Evolutionary conservation across 2,797 vertebrate genomes (phyloP), one percentile per base, ranked within the genome.

Genomic region (Tolypeutes matacus): DNA sequence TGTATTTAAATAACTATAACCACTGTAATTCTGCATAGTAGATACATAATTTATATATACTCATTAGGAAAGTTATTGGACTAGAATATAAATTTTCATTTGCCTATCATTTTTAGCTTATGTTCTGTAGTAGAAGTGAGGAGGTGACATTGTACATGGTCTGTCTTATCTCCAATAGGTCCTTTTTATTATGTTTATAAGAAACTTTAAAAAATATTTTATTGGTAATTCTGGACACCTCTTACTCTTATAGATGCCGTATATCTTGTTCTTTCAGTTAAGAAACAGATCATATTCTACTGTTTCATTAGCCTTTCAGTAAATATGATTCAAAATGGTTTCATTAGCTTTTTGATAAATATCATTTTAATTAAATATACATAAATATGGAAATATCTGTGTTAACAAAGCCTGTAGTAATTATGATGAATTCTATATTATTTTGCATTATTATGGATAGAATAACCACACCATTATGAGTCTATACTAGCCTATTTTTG

Each of bases 281-380:
- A 93, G 77, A 94, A 93, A 86, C 70, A 93, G 84, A 69, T 93
- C 65, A 15, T 82, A 62, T 95, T 96, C 80, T 91, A 91, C 36
- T 83, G 23, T 95, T 78, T 94, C 87, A 89, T 96, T 97, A 97
- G 85, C 65, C 36, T 90, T 95, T 89, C 73, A 88, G 77, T 94
- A 94, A 95, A 89, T 93, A 70, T 56, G 51, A 81, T 86, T 97
- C 78, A 92, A 94, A 97, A 78, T 90, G 86, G 69, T 96, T 89
- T 94, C 91, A 91, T 91, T 89, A 97, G 85, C 60, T 31, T 96
- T 97, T 92, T 96, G 78, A 94, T 93, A 95, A 96, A 27, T 92
- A 58, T 87, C 70, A 86, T 73, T 75, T 97, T 95, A 96, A 94
- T 97, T 97, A 95, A 82, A 97, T 94, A 97, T 76, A 65, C 21